These are phyloP conservation scores for Stichopus chloronotus DNA, from an alignment of 35 echinoderm and acorn worm genomes.

Conservation along the genomic window DNA sequence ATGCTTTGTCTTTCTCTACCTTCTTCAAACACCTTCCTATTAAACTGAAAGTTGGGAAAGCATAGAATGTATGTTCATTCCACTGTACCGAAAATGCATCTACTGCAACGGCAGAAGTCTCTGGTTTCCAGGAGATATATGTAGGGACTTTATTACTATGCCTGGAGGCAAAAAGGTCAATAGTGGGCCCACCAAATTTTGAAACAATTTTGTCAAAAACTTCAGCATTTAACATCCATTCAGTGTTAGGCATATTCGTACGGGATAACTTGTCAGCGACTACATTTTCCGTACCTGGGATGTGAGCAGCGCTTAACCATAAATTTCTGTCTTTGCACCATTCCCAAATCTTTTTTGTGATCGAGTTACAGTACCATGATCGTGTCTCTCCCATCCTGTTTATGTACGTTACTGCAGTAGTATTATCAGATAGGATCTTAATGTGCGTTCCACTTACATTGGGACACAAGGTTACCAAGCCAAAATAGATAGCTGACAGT, in stretches of 20 bases:
- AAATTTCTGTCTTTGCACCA: slow-evolving; percentile 26
- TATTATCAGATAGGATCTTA: slow-evolving; percentile 42
- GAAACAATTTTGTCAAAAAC: no score
- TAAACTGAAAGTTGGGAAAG: no score
- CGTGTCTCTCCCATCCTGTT: slow-evolving; percentile 57
- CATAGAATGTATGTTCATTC: slow-evolving; percentile 4
- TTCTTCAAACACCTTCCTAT: slow-evolving; percentile 31
- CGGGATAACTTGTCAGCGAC: no score
- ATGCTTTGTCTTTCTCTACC: neutral
- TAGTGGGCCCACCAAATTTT: no score
- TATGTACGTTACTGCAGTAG: slow-evolving; percentile 52
- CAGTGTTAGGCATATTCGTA: no score
- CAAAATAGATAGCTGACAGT: neutral
- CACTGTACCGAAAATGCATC: slow-evolving; percentile 50
- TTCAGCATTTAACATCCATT: no score
- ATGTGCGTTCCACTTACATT: slow-evolving; percentile 4
- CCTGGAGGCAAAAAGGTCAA: no score
- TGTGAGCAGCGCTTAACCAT: no score
- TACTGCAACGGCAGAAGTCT: neutral
- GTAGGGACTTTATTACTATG: neutral
- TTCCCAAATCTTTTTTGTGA: slow-evolving; percentile 44
- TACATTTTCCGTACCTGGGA: no score
- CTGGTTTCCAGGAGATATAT: slow-evolving; percentile 43
- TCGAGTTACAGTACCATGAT: slow-evolving; percentile 39
- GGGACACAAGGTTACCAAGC: no score